Evolutionary conservation across 2,113 vertebrate species (phyloP), one percentile per base, ranked within the genome.

Genomic region (Chlamydotis undulata): DNA sequence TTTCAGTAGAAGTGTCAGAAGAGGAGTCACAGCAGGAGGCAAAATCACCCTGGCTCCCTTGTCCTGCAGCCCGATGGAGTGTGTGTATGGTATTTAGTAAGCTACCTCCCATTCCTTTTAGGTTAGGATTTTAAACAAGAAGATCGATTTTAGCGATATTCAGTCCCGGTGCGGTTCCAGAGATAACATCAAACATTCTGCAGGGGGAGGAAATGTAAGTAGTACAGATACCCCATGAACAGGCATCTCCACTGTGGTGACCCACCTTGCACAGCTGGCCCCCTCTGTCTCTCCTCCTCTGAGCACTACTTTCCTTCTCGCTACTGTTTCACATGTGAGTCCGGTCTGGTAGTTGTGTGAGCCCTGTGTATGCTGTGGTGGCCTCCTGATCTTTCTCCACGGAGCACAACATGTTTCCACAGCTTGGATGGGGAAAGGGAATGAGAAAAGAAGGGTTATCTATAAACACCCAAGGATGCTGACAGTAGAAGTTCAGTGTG

Each of bases 41-140:
- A 88, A 37, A 83, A 56, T 60, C 33, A 26, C 67, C 65, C 59
- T 68, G 67, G 39, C 61, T 96, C 70, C 85, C 37, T 83, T 2
- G 5, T 43, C 65, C 69, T 87, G 61, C 29, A 71, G 43, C 56
- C 39, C 5, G 12, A 41, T 55, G 89, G 77, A 64, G 90, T 89
- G 89, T 96, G 79, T 82, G 17, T 88, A 49, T 61, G 71, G 90
- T 77, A 35, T 45, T 60, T 74, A 96, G 96, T 97, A 98, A 98
- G 96, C 97, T 98, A 96, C 98, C 87, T 98, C 96, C 97, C 0
- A 98, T 98, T 98, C 98, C 97, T 98, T 99, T 97, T 99, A 99
- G 99, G 99, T 98, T 98, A 99, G 98, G 91, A 99, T 99, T 98
- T 98, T 99, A 99, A 99, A 98, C 98, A 98, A 98, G 99, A 99